phyloP scores from a whole-genome alignment of 35 echinoderm and acorn worm genomes.

The Acanthaster planci region DNA sequence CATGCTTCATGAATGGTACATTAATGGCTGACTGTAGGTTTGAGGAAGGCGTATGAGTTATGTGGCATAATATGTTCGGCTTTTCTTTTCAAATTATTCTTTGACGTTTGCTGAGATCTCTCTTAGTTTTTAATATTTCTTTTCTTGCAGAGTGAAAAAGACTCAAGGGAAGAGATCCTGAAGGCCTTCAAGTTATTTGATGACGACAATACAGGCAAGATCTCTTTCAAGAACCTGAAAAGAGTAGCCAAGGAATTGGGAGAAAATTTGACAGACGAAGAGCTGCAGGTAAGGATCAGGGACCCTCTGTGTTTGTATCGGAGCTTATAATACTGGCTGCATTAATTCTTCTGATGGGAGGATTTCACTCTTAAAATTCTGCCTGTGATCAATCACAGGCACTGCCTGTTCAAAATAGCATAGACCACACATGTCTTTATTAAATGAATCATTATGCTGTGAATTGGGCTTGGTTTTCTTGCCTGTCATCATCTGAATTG shows the following conservation, averaged over 20 bases:
- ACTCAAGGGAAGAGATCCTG: constrained; percentile 96
- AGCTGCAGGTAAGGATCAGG: constrained; percentile 87
- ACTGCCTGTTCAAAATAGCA: too few relatives aligned
- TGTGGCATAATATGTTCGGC: too few relatives aligned
- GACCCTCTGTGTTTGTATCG: too few relatives aligned
- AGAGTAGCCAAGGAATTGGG: constrained; percentile 92
- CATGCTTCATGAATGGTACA: background rate
- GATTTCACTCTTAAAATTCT: too few relatives aligned
- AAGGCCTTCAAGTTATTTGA: constrained; percentile 99
- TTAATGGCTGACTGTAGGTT: background rate
- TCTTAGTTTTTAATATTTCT: background rate
- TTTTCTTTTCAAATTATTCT: too few relatives aligned
- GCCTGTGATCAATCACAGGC: too few relatives aligned
- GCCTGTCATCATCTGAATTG: too few relatives aligned
- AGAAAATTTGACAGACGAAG: constrained; percentile 98
- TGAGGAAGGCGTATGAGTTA: too few relatives aligned
- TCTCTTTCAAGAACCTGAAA: constrained; percentile 99
- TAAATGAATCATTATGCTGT: background rate
- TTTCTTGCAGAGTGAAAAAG: constrained; percentile 91
- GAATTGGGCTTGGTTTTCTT: constrained; percentile 7
- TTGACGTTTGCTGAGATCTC: too few relatives aligned
- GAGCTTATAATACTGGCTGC: too few relatives aligned
- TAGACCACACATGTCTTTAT: background rate
- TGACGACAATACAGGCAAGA: constrained; percentile 97
- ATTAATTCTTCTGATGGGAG: too few relatives aligned